Conservation (phyloP, 1,140 invertebrate genomes). For the Papilio xuthus region DNA sequence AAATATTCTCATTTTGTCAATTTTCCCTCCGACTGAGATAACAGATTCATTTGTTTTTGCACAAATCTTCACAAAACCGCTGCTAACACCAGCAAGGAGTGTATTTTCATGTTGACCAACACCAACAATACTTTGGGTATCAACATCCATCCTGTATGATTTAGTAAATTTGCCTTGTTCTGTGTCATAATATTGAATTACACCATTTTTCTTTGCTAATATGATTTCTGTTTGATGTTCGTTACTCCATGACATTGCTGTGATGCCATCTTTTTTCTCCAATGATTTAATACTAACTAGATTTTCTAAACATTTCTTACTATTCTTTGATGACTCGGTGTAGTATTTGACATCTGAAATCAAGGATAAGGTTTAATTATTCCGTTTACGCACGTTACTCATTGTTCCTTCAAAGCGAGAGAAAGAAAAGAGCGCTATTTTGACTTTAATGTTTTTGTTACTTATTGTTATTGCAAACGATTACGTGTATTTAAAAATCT, state of each 20-base stretch:
- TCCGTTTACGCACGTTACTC: no score
- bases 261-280: conserved; percentile 83
- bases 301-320: conserved; percentile 77
- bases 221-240: conserved; percentile 85
- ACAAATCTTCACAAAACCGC: conserved; percentile 70
- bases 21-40: conserved; percentile 57
- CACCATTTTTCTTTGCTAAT: conserved; percentile 78
- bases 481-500: neutral
- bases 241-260: conserved; percentile 86
- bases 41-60: conserved; percentile 55
- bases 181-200: conserved; percentile 62
- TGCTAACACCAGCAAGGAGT: conserved; percentile 55
- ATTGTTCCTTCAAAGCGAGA: neutral
- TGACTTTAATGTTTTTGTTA: neutral
- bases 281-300: conserved; percentile 76
- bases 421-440: neutral
- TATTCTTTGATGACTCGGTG: conserved; percentile 70
- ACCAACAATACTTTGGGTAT: conserved; percentile 57
- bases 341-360: conserved; percentile 77
- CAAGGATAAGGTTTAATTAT: neutral
- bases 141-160: conserved; percentile 60
- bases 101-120: conserved; percentile 52
- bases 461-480: neutral
- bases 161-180: conserved; percentile 53
- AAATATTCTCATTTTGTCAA: conserved; percentile 77